Conservation (phyloP, 1,140 invertebrate genomes). For the Chionoecetes opilio region DNA sequence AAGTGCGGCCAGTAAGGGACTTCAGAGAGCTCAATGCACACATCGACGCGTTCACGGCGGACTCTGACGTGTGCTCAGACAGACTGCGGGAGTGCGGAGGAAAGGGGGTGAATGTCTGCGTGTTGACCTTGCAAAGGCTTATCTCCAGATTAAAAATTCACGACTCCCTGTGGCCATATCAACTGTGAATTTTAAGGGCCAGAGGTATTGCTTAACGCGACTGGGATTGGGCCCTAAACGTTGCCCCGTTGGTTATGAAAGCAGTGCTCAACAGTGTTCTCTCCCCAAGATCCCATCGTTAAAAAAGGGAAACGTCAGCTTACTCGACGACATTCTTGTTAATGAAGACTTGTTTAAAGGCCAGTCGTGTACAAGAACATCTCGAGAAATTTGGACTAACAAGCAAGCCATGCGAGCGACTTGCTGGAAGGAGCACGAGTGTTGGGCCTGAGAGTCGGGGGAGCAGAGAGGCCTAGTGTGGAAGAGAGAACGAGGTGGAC, state of each 20-base stretch:
- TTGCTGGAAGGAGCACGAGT: too few relatives aligned
- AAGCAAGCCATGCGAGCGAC: too few relatives aligned
- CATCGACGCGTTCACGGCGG: conserved; percentile 13
- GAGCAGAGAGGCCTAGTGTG: too few relatives aligned
- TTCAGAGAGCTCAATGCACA: conserved; percentile 37
- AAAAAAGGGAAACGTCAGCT: too few relatives aligned
- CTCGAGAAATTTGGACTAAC: too few relatives aligned
- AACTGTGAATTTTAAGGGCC: not conserved
- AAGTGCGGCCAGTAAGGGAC: conserved; percentile 53
- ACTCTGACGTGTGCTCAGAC: conserved; percentile 22
- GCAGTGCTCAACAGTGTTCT: conserved; percentile 47
- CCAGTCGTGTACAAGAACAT: too few relatives aligned
- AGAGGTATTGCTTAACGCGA: conserved; percentile 40
- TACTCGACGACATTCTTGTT: too few relatives aligned
- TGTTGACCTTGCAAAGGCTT: not conserved
- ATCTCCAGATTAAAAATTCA: not conserved
- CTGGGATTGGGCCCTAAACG: conserved; percentile 44
- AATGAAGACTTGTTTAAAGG: too few relatives aligned
- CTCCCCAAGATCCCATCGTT: too few relatives aligned
- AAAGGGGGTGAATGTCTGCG: not conserved
- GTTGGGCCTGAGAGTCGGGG: too few relatives aligned
- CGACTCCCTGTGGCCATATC: conserved; percentile 6
- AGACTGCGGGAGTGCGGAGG: conserved; percentile 9
- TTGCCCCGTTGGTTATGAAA: conserved; percentile 48
- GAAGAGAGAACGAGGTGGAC: too few relatives aligned